These are phyloP conservation scores for Oreohelix idahoensis DNA, from an alignment of 1,140 invertebrate species.

Conservation along the genomic window DNA sequence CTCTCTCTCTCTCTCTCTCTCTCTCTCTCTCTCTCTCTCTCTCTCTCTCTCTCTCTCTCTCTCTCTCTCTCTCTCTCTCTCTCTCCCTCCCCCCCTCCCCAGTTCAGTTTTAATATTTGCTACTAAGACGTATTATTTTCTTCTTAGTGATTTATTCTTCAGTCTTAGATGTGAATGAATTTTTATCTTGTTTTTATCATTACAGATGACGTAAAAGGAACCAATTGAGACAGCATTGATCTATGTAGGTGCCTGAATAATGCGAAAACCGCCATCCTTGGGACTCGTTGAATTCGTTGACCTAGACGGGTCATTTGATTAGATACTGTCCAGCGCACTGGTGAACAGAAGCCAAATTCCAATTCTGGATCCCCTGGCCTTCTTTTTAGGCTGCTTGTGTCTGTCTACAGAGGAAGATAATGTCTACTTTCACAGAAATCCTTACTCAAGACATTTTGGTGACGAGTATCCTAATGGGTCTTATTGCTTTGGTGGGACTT, in stretches of 20 bases:
- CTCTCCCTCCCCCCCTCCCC: too few species aligned
- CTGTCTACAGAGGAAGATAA: not conserved
- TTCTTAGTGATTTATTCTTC: too few species aligned
- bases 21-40: too few species aligned
- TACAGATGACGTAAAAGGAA: not conserved
- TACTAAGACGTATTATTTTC: too few species aligned
- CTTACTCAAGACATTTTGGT: slow-evolving; percentile 48
- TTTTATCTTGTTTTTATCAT: not conserved
- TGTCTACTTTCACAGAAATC: not conserved
- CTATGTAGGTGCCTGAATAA: not conserved
- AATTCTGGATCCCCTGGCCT: not conserved
- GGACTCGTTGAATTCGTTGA: too few species aligned
- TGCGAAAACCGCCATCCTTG: not conserved
- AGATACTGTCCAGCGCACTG: not conserved
- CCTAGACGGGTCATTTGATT: not conserved
- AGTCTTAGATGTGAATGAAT: too few species aligned
- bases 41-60: too few species aligned
- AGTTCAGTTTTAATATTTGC: too few species aligned
- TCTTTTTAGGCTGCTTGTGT: not conserved
- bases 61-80: too few species aligned
- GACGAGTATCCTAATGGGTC: slow-evolving; percentile 54
- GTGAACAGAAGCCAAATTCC: not conserved
- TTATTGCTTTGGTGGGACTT: slow-evolving; percentile 61
- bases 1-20: too few species aligned
- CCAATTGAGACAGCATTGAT: not conserved